Conservation (phyloP, 2,888 invertebrate species). For the Cheilosia soror region DNA sequence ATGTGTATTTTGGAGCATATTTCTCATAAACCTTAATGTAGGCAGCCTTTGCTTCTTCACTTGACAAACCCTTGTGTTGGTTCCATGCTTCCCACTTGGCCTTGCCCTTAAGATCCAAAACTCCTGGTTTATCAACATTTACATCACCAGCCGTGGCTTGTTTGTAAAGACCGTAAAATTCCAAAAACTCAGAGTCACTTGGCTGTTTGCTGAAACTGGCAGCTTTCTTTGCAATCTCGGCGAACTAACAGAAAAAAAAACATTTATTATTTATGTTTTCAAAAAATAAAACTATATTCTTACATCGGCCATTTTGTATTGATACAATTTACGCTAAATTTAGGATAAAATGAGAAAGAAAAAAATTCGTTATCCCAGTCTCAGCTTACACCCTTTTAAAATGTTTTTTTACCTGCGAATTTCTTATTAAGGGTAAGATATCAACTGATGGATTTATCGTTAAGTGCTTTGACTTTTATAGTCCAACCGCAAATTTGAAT, state of each 20-base stretch:
- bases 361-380: not conserved
- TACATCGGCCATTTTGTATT: constrained; percentile 52
- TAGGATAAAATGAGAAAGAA: not conserved
- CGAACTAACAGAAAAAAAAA: constrained; percentile 17
- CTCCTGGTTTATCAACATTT: constrained; percentile 92
- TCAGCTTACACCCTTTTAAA: not conserved
- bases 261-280: not conserved
- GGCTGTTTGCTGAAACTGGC: constrained; percentile 88
- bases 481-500: not conserved
- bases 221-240: constrained; percentile 86
- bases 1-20: constrained; percentile 84
- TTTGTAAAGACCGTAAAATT: constrained; percentile 93
- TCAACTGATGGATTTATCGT: constrained; percentile 6
- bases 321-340: not conserved
- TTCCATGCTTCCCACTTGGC: constrained; percentile 98
- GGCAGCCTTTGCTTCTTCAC: constrained; percentile 91
- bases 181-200: constrained; percentile 90
- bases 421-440: not conserved
- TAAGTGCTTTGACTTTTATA: constrained; percentile 18
- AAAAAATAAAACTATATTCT: not conserved
- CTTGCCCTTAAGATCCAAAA: constrained; percentile 93
- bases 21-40: constrained; percentile 89
- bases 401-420: constrained; percentile 1
- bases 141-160: constrained; percentile 92
- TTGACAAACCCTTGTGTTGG: constrained; percentile 89